Base-by-base conservation (phyloP, 2,888 invertebrate species). In the Lacanobia wlatinum region DNA sequence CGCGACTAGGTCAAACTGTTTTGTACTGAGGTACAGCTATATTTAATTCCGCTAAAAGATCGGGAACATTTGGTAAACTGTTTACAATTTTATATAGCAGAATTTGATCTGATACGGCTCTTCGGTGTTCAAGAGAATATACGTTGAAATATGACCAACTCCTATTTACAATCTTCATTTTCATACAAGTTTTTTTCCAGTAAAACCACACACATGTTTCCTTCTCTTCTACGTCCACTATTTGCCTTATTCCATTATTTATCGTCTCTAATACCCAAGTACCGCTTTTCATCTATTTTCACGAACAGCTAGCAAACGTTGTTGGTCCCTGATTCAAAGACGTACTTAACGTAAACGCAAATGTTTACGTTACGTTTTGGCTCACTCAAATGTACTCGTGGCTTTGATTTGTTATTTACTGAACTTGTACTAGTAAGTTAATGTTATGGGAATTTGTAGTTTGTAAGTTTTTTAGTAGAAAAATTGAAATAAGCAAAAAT, bases 321-420 rank as follows among this genome's bases (percentile, higher is more conserved):
- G 67, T 80, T 81, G 76, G 58, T 28, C 58, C 34, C 38, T 21
- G 34, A 72, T 76, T 76, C 77, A 80, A 80, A 80, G 77, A 80
- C 66, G 63, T 73, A 66, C 80, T 81, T 76, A 80, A 61, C 60
- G 43, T 34, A 28, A 48, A 52, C 52, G 72, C 34, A 76, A 80
- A 80, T 73, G 82, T 80, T 80, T 65, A 56, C 63, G 67, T 72
- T 65, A 64, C 63, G 60, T 72, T 70, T 52, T 58, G 61, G 21
- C 76, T 62, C 21, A 34, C 40, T 50, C 53, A 68, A 79, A 61
- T 64, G 34, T 40, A 2, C 43, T 43, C 43, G 43, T 43, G 16
- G 61, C 69, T 72, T 76, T 69, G 76, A 80, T 80, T 79, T 71
- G 71, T 43, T 61, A 76, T 63, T 65, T 63, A 76, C 62, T 55